These are phyloP conservation scores for Synanthedon myopaeformis DNA, from an alignment of 2,888 invertebrate genomes.

Conservation along the genomic window DNA sequence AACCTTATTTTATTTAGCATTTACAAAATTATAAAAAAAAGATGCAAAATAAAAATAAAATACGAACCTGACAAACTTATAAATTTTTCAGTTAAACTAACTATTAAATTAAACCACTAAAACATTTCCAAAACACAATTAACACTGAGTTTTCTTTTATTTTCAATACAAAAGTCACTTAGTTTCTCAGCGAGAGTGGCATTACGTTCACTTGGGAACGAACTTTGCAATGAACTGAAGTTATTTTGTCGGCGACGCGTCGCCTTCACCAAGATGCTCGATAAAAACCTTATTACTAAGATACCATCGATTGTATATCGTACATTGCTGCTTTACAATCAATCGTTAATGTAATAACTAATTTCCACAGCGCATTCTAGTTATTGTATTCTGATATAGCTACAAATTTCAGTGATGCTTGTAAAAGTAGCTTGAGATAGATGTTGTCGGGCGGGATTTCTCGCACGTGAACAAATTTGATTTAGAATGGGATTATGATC, in stretches of 20 bases:
- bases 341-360: background rate
- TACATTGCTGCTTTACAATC: conserved; percentile 28
- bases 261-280: conserved; percentile 9
- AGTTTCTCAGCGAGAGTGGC: background rate
- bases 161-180: too few species aligned
- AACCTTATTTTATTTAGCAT: too few species aligned
- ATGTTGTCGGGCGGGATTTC: conserved; percentile 42
- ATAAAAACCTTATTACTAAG: conserved; percentile 13
- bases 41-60: too few species aligned
- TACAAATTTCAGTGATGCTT: conserved; percentile 1
- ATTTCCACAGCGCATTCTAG: background rate
- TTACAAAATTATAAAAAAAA: too few species aligned
- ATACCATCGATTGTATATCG: conserved; percentile 15
- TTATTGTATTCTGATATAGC: background rate
- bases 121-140: too few species aligned
- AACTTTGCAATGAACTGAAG: conserved; percentile 51
- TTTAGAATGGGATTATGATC: conserved; percentile 40
- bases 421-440: conserved; percentile 28
- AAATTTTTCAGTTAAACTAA: too few species aligned
- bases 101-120: too few species aligned
- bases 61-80: too few species aligned
- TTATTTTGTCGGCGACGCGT: conserved; percentile 42
- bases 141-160: too few species aligned
- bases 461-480: conserved; percentile 57
- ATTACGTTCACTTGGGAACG: conserved; percentile 38